Conservation (phyloP, 2,797 vertebrate genomes). For the Calcarius lapponicus region DNA sequence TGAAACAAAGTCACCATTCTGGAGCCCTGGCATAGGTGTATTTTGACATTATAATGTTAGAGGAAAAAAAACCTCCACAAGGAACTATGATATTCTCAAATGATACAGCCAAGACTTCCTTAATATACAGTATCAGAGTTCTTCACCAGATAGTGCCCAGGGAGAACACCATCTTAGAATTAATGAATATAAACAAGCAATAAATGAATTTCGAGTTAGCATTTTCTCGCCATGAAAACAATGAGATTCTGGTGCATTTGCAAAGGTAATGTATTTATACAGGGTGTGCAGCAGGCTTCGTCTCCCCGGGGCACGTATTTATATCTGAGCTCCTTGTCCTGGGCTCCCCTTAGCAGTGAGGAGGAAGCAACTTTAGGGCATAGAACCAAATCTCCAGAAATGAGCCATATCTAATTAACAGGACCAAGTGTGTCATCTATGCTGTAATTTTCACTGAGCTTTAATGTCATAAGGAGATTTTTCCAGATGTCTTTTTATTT, state of each 20-base stretch:
- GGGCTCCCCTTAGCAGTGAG: not conserved
- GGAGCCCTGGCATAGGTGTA: not conserved
- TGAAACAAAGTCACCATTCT: not conserved
- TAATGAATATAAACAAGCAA: not conserved
- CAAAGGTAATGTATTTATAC: not conserved
- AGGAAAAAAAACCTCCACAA: not conserved
- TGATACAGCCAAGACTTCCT: not conserved
- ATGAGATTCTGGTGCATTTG: not conserved
- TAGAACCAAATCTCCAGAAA: not conserved
- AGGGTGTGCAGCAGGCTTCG: not conserved
- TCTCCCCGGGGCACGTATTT: not conserved
- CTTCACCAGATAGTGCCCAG: not conserved
- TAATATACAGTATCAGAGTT: not conserved
- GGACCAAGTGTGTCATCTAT: not conserved
- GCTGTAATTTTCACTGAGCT: not conserved
- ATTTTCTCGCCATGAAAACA: not conserved
- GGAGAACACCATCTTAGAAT: not conserved
- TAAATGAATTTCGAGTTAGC: not conserved
- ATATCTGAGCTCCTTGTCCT: not conserved
- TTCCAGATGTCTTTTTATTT: not conserved
- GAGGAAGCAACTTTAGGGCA: not conserved
- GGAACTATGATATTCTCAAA: not conserved
- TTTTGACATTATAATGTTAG: not conserved
- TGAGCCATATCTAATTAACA: not conserved
- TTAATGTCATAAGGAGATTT: not conserved